phyloP scores from a whole-genome alignment of 2,797 vertebrate species.

The Parauchenoglanis ngamensis region DNA sequence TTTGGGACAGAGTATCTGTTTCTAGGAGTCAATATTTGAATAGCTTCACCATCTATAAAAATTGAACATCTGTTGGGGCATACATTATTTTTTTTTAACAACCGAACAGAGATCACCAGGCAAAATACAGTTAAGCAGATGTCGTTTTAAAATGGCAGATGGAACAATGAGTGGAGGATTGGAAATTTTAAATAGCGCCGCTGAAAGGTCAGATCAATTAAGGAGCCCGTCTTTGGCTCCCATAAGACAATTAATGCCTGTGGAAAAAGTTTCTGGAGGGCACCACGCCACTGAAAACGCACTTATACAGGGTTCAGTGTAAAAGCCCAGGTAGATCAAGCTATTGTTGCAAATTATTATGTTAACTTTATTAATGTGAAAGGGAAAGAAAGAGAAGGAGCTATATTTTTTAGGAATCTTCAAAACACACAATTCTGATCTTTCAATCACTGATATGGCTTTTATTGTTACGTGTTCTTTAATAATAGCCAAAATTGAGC shows the following conservation, averaged over 20 bases:
- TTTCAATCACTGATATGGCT: not conserved
- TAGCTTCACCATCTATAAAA: conserved; percentile 92
- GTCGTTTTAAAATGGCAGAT: conserved; percentile 99
- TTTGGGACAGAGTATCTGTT: conserved; percentile 71
- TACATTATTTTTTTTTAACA: conserved; percentile 90
- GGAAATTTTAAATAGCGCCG: conserved; percentile 96
- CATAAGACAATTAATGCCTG: conserved; percentile 96
- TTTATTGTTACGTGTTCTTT: not conserved
- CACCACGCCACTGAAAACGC: conserved; percentile 22
- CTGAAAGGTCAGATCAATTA: conserved; percentile 99
- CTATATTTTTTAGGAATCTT: not conserved
- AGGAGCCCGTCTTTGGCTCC: conserved; percentile 94
- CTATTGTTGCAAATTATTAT: conserved; percentile 56
- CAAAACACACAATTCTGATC: not conserved
- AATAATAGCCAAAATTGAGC: not conserved
- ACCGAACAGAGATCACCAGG: conserved; percentile 98
- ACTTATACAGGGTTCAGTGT: not conserved
- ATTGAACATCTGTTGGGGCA: conserved; percentile 99
- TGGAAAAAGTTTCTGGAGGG: conserved; percentile 84
- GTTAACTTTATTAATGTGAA: conserved; percentile 1
- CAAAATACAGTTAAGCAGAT: conserved; percentile 99
- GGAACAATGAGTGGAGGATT: conserved; percentile 99
- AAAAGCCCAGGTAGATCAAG: not conserved
- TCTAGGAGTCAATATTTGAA: conserved; percentile 83
- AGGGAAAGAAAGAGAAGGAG: conserved; percentile 39